These are phyloP conservation scores for Heterohyrax brucei DNA, from an alignment of 2,797 vertebrate species.

Conservation along the genomic window DNA sequence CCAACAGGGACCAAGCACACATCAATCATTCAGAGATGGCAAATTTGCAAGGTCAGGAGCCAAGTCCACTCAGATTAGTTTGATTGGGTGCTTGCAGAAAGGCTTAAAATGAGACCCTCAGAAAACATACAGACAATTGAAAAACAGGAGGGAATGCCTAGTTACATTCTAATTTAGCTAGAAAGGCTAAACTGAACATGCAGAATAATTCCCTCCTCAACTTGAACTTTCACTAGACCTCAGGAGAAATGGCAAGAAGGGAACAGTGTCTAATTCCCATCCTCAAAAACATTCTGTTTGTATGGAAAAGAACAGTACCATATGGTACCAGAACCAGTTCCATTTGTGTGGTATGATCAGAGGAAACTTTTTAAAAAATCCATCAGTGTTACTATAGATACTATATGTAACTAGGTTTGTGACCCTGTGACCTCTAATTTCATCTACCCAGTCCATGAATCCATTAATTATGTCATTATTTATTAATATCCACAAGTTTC, in stretches of 20 bases:
- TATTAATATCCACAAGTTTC: background rate
- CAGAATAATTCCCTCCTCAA: too few species aligned
- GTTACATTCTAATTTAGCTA: background rate
- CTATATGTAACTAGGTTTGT: background rate
- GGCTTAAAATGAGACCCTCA: conserved; percentile 72
- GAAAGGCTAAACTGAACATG: too few species aligned
- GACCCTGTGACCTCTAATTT: background rate
- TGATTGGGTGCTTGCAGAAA: conserved; percentile 79
- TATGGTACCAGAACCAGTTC: background rate
- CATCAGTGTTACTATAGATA: rapidly evolving
- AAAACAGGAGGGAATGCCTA: conserved; percentile 40
- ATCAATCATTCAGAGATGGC: conserved; percentile 82
- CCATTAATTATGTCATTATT: conserved; percentile 21
- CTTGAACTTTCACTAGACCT: too few species aligned
- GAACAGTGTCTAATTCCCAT: background rate
- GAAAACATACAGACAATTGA: conserved; percentile 76
- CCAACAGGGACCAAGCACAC: conserved; percentile 80
- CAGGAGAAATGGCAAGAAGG: too few species aligned
- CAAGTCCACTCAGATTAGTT: conserved; percentile 80
- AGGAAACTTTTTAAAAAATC: background rate
- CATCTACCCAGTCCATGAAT: background rate
- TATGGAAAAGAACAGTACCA: background rate
- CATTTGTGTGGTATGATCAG: background rate
- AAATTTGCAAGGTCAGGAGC: conserved; percentile 87
- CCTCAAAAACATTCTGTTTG: background rate